phyloP scores from a whole-genome alignment of 2,113 vertebrate genomes.

The Labeo catla region DNA sequence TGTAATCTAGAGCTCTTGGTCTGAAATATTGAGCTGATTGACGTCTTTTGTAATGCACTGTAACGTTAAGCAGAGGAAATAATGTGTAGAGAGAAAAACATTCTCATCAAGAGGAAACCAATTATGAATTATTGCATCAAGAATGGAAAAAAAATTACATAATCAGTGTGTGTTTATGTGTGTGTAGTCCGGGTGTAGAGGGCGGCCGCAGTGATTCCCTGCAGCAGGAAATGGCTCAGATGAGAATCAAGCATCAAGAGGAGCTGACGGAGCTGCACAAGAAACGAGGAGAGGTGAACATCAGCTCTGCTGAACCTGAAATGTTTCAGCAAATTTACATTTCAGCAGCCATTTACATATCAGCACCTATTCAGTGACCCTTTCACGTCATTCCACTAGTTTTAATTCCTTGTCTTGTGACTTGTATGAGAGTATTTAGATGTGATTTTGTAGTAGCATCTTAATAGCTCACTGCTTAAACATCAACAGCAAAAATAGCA shows the following conservation, averaged over 20 bases:
- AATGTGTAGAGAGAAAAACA: neutral
- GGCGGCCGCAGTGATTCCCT: conserved; percentile 80
- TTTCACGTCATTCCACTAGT: neutral
- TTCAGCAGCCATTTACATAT: neutral
- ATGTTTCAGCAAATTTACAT: neutral
- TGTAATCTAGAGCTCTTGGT: neutral
- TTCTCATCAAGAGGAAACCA: neutral
- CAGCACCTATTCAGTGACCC: neutral
- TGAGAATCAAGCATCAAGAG: conserved; percentile 94
- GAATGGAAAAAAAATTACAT: neutral
- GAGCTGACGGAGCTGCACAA: conserved; percentile 96
- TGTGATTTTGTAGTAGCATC: too few species aligned
- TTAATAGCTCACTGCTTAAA: neutral
- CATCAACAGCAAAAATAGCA: neutral
- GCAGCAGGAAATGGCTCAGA: conserved; percentile 90
- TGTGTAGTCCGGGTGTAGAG: conserved; percentile 79
- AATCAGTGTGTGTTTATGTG: neutral
- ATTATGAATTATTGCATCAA: neutral
- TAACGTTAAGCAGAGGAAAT: neutral
- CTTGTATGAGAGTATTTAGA: neutral
- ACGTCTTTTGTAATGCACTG: neutral
- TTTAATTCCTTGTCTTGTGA: neutral
- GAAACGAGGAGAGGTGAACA: conserved; percentile 92
- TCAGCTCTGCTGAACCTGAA: neutral
- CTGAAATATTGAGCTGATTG: neutral